Percentiles rank a stretch among this genome's conserved stretches.
phyloP scores from a whole-genome alignment of 2,113 vertebrate genomes.

The Cranoglanis bouderius region DNA sequence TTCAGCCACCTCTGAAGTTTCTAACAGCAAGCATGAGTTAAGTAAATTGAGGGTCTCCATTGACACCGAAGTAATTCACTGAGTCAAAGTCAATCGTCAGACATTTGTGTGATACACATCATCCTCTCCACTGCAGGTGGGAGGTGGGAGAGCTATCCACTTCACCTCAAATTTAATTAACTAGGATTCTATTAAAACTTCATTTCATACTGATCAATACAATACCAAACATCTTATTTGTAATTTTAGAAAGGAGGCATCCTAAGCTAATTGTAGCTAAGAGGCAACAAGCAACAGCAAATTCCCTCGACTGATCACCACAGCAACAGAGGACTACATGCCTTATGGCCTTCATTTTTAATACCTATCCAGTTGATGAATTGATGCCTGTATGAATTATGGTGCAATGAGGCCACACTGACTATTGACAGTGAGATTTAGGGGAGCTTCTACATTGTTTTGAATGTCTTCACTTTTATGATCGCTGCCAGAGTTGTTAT shows the following conservation, averaged over 20 bases:
- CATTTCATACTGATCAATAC: slow-evolving; percentile 73
- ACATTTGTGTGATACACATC: slow-evolving; percentile 33
- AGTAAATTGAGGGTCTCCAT: slow-evolving; percentile 35
- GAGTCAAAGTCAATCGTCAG: slow-evolving; percentile 48
- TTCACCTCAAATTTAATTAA: slow-evolving; percentile 66
- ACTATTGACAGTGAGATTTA: slow-evolving; percentile 71
- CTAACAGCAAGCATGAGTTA: not conserved
- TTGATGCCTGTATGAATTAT: slow-evolving; percentile 66
- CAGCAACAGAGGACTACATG: slow-evolving; percentile 60
- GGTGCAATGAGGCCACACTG: slow-evolving; percentile 67
- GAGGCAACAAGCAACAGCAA: slow-evolving; percentile 70
- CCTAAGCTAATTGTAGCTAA: slow-evolving; percentile 70
- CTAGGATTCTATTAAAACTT: slow-evolving; percentile 63
- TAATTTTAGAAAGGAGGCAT: slow-evolving; percentile 69
- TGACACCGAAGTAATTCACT: slow-evolving; percentile 47
- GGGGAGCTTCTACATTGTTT: slow-evolving; percentile 68
- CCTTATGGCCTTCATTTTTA: slow-evolving; percentile 74
- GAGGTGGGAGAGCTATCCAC: slow-evolving; percentile 34
- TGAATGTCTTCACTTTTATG: slow-evolving; percentile 72
- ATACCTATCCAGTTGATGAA: slow-evolving; percentile 72
- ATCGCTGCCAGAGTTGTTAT: slow-evolving; percentile 70
- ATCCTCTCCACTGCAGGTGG: slow-evolving; percentile 54
- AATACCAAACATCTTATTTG: slow-evolving; percentile 69
- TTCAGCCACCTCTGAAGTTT: slow-evolving; percentile 12
- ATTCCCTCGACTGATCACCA: slow-evolving; percentile 69